Evolutionary conservation across 2,888 invertebrate species (phyloP).

Genomic region (Drosophila picticornis): DNA sequence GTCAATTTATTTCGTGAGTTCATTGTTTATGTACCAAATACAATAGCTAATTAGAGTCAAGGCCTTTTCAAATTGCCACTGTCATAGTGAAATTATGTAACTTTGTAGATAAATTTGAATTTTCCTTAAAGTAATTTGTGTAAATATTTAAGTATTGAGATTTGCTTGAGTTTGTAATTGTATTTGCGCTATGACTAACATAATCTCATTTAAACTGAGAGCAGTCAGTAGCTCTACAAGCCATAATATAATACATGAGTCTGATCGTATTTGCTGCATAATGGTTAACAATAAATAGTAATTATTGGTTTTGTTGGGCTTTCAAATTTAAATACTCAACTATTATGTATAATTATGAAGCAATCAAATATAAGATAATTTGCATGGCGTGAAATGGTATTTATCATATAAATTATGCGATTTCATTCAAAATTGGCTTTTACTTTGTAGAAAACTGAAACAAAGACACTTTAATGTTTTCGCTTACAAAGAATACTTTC

Average conservation of each 20-base stretch:
- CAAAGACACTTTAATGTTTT: background rate
- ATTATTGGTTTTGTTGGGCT: background rate
- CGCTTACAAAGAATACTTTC: background rate
- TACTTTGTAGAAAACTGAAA: background rate
- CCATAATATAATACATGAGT: background rate
- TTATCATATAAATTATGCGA: background rate
- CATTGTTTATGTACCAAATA: conserved; percentile 14
- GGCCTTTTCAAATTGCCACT: conserved; percentile 6
- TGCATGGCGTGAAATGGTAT: background rate
- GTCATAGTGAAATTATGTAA: background rate
- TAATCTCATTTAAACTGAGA: background rate
- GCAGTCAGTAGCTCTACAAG: background rate
- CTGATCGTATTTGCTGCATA: background rate
- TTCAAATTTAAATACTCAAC: background rate
- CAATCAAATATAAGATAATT: background rate
- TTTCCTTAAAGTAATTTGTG: conserved; percentile 1
- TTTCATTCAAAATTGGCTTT: background rate
- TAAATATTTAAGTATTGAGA: background rate
- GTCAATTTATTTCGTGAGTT: conserved; percentile 33
- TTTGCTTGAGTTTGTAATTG: background rate
- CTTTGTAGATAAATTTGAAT: background rate
- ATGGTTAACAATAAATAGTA: background rate
- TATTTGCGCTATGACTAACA: background rate
- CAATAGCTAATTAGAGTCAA: conserved; percentile 35
- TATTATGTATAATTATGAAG: conserved; percentile 6